phyloP scores from a whole-genome alignment of 2,888 invertebrate species.

The Cosmopolites sordidus region DNA sequence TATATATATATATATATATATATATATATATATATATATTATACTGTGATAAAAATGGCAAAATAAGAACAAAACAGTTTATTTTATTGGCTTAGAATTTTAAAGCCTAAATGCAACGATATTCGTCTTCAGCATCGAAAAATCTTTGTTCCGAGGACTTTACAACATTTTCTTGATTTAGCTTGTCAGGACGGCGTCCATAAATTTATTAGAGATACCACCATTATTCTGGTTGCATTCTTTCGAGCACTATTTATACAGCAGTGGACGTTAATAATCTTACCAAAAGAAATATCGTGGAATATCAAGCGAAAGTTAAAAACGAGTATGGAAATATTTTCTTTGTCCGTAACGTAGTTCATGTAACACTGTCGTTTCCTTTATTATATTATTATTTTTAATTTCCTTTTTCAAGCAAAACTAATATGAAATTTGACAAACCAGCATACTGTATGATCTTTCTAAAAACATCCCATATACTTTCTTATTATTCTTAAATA shows the following conservation, averaged over 20 bases:
- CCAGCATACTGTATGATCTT: constrained; percentile 19
- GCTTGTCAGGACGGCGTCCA: constrained; percentile 9
- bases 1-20: too few species aligned
- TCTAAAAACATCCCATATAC: constrained; percentile 19
- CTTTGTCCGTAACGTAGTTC: constrained; percentile 19
- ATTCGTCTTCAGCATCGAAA: neutral
- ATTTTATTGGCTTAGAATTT: neutral
- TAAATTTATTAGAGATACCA: constrained; percentile 18
- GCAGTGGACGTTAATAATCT: constrained; percentile 15
- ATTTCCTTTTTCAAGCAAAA: constrained; percentile 8
- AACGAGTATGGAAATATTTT: constrained; percentile 20
- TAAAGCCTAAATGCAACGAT: neutral
- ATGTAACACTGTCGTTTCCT: constrained; percentile 15
- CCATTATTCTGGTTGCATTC: constrained; percentile 17
- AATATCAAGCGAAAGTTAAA: constrained; percentile 18
- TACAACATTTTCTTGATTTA: constrained; percentile 17
- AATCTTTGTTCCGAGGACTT: neutral
- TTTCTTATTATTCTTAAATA: constrained; percentile 24
- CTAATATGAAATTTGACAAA: constrained; percentile 5
- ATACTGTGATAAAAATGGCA: too few species aligned
- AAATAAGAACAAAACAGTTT: too few species aligned
- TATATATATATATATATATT: too few species aligned
- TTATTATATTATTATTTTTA: constrained; percentile 14
- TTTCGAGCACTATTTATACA: constrained; percentile 15
- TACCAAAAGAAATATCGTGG: constrained; percentile 11